Conservation (phyloP, 2,797 vertebrate genomes). For the Prunella strophiata region DNA sequence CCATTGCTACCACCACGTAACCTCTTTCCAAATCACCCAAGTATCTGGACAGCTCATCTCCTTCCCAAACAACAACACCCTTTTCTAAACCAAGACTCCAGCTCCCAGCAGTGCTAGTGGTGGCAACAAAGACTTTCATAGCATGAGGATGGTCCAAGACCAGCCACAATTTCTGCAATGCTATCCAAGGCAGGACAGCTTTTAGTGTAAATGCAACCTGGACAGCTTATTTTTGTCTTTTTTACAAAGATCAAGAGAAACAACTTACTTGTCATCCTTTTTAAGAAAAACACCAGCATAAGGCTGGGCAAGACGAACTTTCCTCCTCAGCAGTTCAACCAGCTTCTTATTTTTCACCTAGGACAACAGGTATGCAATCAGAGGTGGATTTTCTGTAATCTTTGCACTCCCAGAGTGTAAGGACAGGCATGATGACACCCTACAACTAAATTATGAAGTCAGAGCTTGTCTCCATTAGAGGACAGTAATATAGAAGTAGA, state of each 20-base stretch:
- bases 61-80: not conserved
- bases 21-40: not conserved
- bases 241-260: not conserved
- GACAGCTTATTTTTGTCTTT: not conserved
- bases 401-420: not conserved
- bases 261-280: slow-evolving; percentile 89
- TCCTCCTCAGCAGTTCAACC: slow-evolving; percentile 92
- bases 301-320: slow-evolving; percentile 94
- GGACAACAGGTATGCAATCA: not conserved
- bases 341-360: slow-evolving; percentile 94
- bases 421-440: not conserved
- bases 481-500: not conserved
- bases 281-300: slow-evolving; percentile 96
- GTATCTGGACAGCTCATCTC: not conserved
- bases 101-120: not conserved
- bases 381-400: not conserved
- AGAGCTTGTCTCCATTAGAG: not conserved
- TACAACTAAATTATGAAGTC: not conserved
- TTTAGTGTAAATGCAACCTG: not conserved
- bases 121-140: not conserved
- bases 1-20: not conserved
- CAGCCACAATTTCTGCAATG: not conserved
- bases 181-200: not conserved
- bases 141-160: not conserved
- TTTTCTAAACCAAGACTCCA: not conserved